Base-by-base conservation (phyloP, 2,888 invertebrate genomes). In the Odontothrips loti region DNA sequence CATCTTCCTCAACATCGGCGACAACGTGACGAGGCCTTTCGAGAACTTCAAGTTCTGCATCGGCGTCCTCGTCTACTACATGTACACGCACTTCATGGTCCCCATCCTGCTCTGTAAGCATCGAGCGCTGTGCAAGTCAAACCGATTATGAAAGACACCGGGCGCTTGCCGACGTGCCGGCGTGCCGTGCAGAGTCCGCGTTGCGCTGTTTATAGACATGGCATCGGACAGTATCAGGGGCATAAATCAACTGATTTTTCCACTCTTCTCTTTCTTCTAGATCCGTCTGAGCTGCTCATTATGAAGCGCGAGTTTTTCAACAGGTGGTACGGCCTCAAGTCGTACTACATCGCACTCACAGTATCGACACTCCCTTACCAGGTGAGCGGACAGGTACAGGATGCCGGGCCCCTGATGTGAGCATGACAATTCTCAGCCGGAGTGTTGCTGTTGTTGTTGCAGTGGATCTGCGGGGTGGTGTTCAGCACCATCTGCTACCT, bases 291-390 rank as follows among this genome's bases (percentile, higher is more conserved):
- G 86, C 88, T 92, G 1, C 88, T 90, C 82, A 84, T 91, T 84
- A 86, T 92, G 81, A 89, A 89, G 47, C 87, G 92, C 47, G 92
- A 92, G 85, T 92, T 91, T 85, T 92, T 92, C 86, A 92, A 92
- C 85, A 88, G 91, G 34, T 92, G 92, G 92, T 92, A 92, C 85
- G 90, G 91, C 82, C 87, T 92, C 48, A 92, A 92, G 84, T 90
- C 92, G 0, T 92, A 90, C 85, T 92, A 91, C 83, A 86, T 90
- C 17, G 91, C 92, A 0, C 85, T 90, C 20, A 90, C 91, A 0
- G 82, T 91, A 17, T 88, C 90, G 0, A 88, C 88, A n/a, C 82
- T 91, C 27, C 92, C 92, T 17, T 84, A 87, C 27, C 89, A 91
- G 89, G 91, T 92, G 87, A 81, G 29, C 79, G n/a, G 17, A 78